Conservation (phyloP, 2,797 vertebrate genomes). For the Gymnopithys bicolor region DNA sequence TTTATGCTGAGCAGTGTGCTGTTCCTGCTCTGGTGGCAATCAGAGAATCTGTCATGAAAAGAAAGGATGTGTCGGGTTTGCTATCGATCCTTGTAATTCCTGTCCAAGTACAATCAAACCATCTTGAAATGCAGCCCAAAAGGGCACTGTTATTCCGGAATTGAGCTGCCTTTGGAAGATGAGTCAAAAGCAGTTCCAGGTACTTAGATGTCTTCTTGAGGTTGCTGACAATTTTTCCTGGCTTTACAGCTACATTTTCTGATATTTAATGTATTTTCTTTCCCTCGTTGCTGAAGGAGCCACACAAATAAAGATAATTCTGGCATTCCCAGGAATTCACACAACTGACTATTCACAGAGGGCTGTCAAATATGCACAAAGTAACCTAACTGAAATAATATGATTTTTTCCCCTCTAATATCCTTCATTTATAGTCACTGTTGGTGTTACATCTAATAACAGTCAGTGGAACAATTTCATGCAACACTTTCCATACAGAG, state of each 20-base stretch:
- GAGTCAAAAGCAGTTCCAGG: not conserved
- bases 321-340: conserved; percentile 1
- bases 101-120: not conserved
- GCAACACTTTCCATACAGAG: not conserved
- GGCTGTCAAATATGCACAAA: conserved; percentile 6
- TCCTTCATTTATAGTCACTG: not conserved
- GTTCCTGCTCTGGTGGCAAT: not conserved
- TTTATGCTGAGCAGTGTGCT: not conserved
- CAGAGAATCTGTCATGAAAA: not conserved
- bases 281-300: not conserved
- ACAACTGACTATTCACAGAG: not conserved
- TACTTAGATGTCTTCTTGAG: conserved; percentile 1
- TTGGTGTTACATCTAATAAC: not conserved
- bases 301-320: not conserved
- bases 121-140: not conserved
- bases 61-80: not conserved
- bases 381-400: conserved; percentile 15
- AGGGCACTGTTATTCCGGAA: not conserved
- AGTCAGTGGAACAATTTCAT: not conserved
- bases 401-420: not conserved
- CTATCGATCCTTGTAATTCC: not conserved
- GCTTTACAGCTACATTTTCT: conserved; percentile 9
- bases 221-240: not conserved
- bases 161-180: conserved; percentile 4
- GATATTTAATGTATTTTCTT: conserved; percentile 13